These are phyloP conservation scores for Fistularia tabacaria DNA, from an alignment of 2,797 vertebrate genomes.

Conservation along the genomic window DNA sequence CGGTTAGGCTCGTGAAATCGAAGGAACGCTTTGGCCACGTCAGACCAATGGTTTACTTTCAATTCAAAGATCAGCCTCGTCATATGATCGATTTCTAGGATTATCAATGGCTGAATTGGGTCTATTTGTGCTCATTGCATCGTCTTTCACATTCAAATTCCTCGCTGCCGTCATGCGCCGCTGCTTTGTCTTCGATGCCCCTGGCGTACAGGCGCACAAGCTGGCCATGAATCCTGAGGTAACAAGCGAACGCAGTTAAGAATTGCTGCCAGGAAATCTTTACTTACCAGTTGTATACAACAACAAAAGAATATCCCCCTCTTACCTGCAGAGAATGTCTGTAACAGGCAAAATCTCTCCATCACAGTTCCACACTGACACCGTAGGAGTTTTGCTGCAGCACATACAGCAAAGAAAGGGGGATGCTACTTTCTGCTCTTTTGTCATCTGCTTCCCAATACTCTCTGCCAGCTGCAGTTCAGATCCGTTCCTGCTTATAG, in stretches of 20 bases:
- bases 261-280: not conserved
- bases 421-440: slow-evolving; percentile 22
- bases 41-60: not conserved
- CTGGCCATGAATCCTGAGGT: slow-evolving; percentile 73
- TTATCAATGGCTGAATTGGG: too few relatives aligned
- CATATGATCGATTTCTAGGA: too few relatives aligned
- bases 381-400: slow-evolving; percentile 62
- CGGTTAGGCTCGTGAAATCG: too few relatives aligned
- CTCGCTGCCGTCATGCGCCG: slow-evolving; percentile 17
- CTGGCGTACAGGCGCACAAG: slow-evolving; percentile 76
- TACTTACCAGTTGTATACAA: not conserved
- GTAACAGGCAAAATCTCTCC: slow-evolving; percentile 77
- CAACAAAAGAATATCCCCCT: not conserved
- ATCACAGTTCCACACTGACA: slow-evolving; percentile 83
- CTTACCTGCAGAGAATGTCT: slow-evolving; percentile 72
- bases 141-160: slow-evolving; percentile 34
- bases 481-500: slow-evolving; percentile 50
- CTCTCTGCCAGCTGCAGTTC: slow-evolving; percentile 55
- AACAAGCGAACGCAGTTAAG: slow-evolving; percentile 5
- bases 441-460: not conserved
- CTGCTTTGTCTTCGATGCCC: slow-evolving; percentile 68
- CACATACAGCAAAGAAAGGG: slow-evolving; percentile 64
- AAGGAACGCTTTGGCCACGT: too few relatives aligned
- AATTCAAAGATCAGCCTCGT: not conserved
- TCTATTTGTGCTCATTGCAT: slow-evolving; percentile 15